These are phyloP conservation scores for Galerucella nymphaeae DNA, from an alignment of 2,888 invertebrate genomes.

Conservation along the genomic window DNA sequence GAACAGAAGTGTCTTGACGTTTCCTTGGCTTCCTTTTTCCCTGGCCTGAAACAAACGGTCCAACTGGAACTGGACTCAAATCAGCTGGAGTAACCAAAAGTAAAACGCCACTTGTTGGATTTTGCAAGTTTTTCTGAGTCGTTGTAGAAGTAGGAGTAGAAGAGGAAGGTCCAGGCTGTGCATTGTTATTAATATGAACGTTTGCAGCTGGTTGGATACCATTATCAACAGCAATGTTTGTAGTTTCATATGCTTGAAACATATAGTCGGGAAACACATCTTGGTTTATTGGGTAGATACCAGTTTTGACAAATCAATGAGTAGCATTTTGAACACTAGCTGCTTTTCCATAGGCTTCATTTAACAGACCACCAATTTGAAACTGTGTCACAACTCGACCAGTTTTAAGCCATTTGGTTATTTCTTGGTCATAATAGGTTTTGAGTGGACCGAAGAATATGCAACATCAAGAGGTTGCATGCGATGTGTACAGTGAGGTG, in stretches of 20 bases:
- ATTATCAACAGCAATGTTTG: neutral
- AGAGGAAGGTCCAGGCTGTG: slow-evolving; percentile 6
- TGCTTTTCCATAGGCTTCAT: too few species aligned
- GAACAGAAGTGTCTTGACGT: slow-evolving; percentile 16
- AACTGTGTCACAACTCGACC: too few species aligned
- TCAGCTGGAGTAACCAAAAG: slow-evolving; percentile 18
- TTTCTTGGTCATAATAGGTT: too few species aligned
- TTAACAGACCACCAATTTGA: neutral
- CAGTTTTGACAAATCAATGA: too few species aligned
- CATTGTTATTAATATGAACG: slow-evolving; percentile 13
- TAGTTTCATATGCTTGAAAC: slow-evolving; percentile 4
- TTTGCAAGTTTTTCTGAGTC: slow-evolving; percentile 7
- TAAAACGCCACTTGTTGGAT: slow-evolving; percentile 7
- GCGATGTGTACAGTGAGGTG: too few species aligned
- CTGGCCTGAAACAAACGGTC: slow-evolving; percentile 16
- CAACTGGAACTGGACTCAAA: slow-evolving; percentile 20
- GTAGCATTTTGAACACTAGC: too few species aligned
- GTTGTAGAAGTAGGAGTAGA: slow-evolving; percentile 11
- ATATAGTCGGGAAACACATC: too few species aligned
- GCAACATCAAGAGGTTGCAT: too few species aligned
- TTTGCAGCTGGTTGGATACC: slow-evolving; percentile 17
- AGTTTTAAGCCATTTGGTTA: too few species aligned
- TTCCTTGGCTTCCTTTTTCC: slow-evolving; percentile 19
- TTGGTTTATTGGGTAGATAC: neutral
- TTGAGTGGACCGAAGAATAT: too few species aligned